A percentile compares a stretch with the other conserved stretches of the same genome.
phyloP scores from a whole-genome alignment of 2,113 vertebrate genomes.

The Petrocephalus microphthalmus region DNA sequence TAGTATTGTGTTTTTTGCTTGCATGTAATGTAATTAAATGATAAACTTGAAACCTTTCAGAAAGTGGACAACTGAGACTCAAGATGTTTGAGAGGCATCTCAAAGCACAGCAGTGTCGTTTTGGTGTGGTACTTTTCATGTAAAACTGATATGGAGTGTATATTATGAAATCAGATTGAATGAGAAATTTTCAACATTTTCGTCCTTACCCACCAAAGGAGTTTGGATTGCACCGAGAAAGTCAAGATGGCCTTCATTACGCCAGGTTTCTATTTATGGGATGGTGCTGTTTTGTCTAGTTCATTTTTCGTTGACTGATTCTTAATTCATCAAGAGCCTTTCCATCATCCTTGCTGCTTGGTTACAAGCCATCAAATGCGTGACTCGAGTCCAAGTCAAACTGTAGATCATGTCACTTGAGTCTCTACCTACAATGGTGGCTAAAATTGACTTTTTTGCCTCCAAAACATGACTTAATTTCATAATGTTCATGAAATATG shows the following conservation, averaged over 20 bases:
- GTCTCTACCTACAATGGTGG: no score
- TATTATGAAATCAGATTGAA: neutral
- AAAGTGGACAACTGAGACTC: no score
- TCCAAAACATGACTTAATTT: no score
- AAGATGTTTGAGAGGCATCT: neutral
- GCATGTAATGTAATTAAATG: neutral
- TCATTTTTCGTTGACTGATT: neutral
- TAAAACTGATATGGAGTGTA: neutral
- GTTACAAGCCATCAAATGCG: no score
- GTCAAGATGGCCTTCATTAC: neutral
- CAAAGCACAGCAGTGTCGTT: neutral
- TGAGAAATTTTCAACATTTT: neutral
- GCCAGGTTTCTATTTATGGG: neutral
- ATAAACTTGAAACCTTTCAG: neutral
- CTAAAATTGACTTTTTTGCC: no score
- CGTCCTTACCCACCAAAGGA: neutral
- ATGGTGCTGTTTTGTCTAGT: neutral
- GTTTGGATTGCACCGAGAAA: neutral
- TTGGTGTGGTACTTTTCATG: neutral
- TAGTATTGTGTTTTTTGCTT: neutral
- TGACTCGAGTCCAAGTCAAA: no score
- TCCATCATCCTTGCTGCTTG: neutral
- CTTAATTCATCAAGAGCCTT: neutral
- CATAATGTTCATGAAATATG: no score
- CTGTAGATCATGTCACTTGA: no score